These are phyloP conservation scores for Hetaerina americana DNA, from an alignment of 1,140 invertebrate genomes.

Conservation along the genomic window DNA sequence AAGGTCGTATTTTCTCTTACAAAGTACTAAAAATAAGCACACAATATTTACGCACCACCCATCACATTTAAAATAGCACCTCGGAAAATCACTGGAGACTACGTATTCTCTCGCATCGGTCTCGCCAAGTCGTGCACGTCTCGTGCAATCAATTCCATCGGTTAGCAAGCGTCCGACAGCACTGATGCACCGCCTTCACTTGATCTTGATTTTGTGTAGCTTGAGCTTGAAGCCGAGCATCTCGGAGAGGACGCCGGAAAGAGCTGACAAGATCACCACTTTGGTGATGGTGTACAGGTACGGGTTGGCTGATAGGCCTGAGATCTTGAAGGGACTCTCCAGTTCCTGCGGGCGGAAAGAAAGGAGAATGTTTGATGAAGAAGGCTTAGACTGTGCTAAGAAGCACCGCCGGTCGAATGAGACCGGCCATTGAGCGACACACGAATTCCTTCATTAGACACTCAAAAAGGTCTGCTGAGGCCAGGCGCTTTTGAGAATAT, in stretches of 20 bases:
- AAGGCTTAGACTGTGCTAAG: no score
- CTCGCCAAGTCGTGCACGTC: no score
- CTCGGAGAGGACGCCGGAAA: slow-evolving; percentile 89
- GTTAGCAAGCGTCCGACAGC: not conserved
- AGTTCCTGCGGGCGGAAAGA: slow-evolving; percentile 80
- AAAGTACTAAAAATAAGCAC: no score
- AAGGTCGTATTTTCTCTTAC: no score
- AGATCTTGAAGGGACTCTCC: slow-evolving; percentile 94
- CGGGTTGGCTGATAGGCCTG: slow-evolving; percentile 87
- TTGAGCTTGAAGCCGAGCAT: slow-evolving; percentile 93
- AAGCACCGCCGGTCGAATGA: no score
- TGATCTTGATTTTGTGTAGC: slow-evolving; percentile 91
- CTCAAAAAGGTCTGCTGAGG: no score
- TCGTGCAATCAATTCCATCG: no score
- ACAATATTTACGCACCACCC: not conserved
- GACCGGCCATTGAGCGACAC: no score
- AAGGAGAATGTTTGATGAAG: slow-evolving; percentile 19
- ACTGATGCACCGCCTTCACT: slow-evolving; percentile 32
- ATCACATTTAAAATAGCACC: not conserved
- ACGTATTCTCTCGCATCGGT: no score
- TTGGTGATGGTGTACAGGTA: slow-evolving; percentile 92
- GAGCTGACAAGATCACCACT: slow-evolving; percentile 84
- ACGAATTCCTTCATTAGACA: no score
- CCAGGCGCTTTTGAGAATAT: no score
- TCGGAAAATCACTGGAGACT: not conserved